These are phyloP conservation scores for Celastrina argiolus DNA, from an alignment of 2,888 invertebrate genomes.

Conservation along the genomic window DNA sequence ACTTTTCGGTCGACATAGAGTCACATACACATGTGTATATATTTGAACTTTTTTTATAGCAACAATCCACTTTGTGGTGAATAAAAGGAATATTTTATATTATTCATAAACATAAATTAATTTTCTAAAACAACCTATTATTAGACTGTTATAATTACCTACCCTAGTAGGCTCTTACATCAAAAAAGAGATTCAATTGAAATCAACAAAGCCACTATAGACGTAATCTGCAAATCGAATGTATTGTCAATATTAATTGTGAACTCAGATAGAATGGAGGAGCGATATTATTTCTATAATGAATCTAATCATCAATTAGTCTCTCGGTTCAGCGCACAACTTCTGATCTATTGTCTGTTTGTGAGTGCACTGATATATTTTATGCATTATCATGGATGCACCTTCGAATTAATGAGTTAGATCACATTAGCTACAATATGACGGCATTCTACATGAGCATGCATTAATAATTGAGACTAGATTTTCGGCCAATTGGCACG, in stretches of 20 bases:
- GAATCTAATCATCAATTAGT: conserved; percentile 34
- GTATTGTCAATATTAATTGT: conserved; percentile 32
- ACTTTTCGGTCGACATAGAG: background rate
- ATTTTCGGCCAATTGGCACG: background rate
- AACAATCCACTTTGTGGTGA: background rate
- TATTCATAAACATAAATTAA: too few relatives aligned
- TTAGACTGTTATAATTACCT: background rate
- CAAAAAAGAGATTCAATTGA: conserved; percentile 8
- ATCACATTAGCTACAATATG: conserved; percentile 6
- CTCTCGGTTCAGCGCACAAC: conserved; percentile 29
- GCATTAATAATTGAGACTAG: background rate
- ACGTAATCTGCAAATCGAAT: conserved; percentile 27
- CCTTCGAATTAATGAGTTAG: conserved; percentile 9
- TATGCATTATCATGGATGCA: conserved; percentile 20
- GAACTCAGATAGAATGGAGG: conserved; percentile 29
- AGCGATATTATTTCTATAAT: conserved; percentile 30
- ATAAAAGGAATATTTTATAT: background rate
- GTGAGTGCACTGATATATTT: conserved; percentile 22
- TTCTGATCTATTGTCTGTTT: conserved; percentile 27
- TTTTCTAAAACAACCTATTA: background rate
- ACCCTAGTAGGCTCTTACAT: background rate
- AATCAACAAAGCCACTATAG: conserved; percentile 5
- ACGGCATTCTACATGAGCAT: background rate
- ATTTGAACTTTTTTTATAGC: background rate
- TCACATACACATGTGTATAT: background rate